phyloP scores from a whole-genome alignment of 2,888 invertebrate genomes.

The Troglohyphantes excavatus region DNA sequence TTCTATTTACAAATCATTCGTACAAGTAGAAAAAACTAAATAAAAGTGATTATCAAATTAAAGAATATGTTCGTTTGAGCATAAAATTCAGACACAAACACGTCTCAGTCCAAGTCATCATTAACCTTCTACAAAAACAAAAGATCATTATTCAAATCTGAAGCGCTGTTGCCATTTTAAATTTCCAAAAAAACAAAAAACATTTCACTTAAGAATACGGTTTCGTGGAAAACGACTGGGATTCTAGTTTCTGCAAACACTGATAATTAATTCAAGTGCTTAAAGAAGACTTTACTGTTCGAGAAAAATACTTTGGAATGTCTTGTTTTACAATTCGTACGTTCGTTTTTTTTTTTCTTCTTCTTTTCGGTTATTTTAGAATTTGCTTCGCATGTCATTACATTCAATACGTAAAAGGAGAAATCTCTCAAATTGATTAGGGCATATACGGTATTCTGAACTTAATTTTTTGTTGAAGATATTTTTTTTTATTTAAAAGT shows the following conservation, averaged over 20 bases:
- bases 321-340: constrained; percentile 31
- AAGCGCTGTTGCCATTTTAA: constrained; percentile 25
- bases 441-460: neutral
- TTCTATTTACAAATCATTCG: too few species aligned
- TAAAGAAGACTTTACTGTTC: constrained; percentile 17
- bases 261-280: constrained; percentile 66
- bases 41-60: too few species aligned
- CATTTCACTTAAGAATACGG: constrained; percentile 39
- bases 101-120: too few species aligned
- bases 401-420: neutral
- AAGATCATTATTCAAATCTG: constrained; percentile 57
- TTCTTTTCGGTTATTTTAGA: too few species aligned
- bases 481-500: neutral
- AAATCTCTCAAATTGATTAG: constrained; percentile 35
- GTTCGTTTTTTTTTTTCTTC: neutral
- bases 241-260: constrained; percentile 30
- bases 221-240: neutral
- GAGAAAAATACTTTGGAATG: neutral
- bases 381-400: constrained; percentile 14
- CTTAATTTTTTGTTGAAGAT: neutral
- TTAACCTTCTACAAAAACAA: neutral
- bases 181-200: neutral
- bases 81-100: too few species aligned
- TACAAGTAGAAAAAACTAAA: too few species aligned
- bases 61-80: too few species aligned